A percentile compares a stretch with the other conserved stretches of the same genome.
Conservation (phyloP, 2,797 vertebrate species). For the Tiaroga cobitis region DNA sequence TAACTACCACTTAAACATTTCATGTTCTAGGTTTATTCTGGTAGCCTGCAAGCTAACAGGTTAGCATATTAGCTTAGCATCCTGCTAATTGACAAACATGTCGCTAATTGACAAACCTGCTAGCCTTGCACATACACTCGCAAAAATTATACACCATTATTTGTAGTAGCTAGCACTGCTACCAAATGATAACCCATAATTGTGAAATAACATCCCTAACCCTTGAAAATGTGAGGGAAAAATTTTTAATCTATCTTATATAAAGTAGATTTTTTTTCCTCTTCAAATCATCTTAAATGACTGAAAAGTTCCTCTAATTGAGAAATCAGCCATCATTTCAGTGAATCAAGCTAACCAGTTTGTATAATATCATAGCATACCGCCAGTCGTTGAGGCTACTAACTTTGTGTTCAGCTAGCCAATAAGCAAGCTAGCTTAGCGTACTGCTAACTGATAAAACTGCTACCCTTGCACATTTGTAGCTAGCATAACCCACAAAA, state of each 20-base stretch:
- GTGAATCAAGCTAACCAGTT: neutral
- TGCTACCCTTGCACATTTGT: neutral
- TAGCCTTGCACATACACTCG: neutral
- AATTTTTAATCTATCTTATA: neutral
- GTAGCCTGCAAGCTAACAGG: neutral
- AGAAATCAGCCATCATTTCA: neutral
- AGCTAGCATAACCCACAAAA: neutral
- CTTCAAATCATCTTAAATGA: neutral
- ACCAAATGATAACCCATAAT: neutral
- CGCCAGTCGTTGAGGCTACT: neutral
- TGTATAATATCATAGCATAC: neutral
- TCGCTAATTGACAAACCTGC: neutral
- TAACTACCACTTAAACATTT: neutral
- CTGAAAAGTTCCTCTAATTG: neutral
- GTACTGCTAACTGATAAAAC: neutral
- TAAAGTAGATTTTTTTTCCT: neutral
- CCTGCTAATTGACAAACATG: neutral
- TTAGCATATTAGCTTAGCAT: neutral
- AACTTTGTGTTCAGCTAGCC: no score
- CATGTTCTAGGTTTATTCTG: neutral
- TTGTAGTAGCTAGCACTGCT: neutral
- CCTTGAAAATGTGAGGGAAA: neutral
- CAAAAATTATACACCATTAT: slow-evolving; percentile 4
- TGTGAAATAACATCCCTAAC: neutral
- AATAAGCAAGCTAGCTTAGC: neutral